These are phyloP conservation scores for Athalia cordata DNA, from an alignment of 2,888 invertebrate genomes.

Conservation along the genomic window DNA sequence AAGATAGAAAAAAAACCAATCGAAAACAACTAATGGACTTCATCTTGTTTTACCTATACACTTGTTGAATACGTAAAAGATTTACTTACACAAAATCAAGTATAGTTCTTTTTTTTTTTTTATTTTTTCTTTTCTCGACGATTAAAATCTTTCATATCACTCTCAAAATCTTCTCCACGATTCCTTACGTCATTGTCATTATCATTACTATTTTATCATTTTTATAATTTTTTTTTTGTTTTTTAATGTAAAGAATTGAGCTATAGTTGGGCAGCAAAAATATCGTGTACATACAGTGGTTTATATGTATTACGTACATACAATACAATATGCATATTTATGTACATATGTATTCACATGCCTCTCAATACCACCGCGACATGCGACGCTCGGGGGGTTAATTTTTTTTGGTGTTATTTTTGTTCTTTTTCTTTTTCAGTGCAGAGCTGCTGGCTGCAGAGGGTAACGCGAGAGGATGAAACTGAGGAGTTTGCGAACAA, in stretches of 20 bases:
- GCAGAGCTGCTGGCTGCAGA: background rate
- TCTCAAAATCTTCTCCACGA: too few species aligned
- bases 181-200: too few species aligned
- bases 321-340: background rate
- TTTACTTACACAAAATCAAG: too few species aligned
- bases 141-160: background rate
- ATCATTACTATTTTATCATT: too few species aligned
- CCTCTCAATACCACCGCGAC: background rate
- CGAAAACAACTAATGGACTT: too few species aligned
- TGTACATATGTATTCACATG: background rate
- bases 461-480: background rate
- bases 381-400: background rate
- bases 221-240: too few species aligned
- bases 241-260: background rate
- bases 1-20: too few species aligned
- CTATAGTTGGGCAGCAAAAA: background rate
- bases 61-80: too few species aligned
- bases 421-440: background rate
- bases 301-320: slow-evolving; percentile 17
- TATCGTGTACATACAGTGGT: too few species aligned
- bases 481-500: background rate
- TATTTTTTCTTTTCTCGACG: background rate
- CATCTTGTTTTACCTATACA: too few species aligned
- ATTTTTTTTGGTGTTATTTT: background rate
- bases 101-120: too few species aligned